Conservation (phyloP, 2,113 vertebrate genomes). For the Leptobrachium ailaonicum region DNA sequence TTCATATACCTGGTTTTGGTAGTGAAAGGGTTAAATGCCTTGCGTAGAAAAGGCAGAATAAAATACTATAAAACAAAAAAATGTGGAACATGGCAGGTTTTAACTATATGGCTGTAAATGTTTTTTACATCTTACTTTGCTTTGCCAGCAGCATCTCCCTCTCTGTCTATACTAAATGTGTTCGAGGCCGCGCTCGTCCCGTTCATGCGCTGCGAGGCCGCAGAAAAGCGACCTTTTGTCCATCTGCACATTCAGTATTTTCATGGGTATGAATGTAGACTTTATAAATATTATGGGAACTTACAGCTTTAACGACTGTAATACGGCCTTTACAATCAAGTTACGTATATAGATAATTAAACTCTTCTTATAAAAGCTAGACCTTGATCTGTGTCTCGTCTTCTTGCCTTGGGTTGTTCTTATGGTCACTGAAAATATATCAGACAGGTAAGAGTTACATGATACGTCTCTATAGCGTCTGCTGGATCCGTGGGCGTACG, state of each 20-base stretch:
- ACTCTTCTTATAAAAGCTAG: slow-evolving; percentile 80
- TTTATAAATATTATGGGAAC: slow-evolving; percentile 79
- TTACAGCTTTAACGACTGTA: slow-evolving; percentile 87
- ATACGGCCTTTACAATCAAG: slow-evolving; percentile 80
- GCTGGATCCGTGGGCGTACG: no score
- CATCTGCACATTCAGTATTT: slow-evolving; percentile 72
- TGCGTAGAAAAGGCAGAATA: background rate
- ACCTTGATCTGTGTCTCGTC: slow-evolving; percentile 68
- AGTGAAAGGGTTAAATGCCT: background rate
- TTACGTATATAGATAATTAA: slow-evolving; percentile 86
- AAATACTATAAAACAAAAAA: slow-evolving; percentile 10
- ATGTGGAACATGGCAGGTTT: slow-evolving; percentile 43
- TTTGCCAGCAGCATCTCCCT: slow-evolving; percentile 23
- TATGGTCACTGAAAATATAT: no score
- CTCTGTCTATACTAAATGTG: slow-evolving; percentile 47
- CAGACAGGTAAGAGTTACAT: no score
- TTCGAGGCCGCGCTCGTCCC: slow-evolving; percentile 47
- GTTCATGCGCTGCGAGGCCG: slow-evolving; percentile 53
- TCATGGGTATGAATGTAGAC: slow-evolving; percentile 80
- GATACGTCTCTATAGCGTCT: no score
- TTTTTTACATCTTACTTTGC: slow-evolving; percentile 32
- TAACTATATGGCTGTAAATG: slow-evolving; percentile 53
- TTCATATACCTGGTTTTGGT: no score
- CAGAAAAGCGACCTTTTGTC: slow-evolving; percentile 54
- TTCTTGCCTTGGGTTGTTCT: slow-evolving; percentile 29